Evolutionary conservation across 2,888 invertebrate species (phyloP).

Genomic region (Papilio protenor): DNA sequence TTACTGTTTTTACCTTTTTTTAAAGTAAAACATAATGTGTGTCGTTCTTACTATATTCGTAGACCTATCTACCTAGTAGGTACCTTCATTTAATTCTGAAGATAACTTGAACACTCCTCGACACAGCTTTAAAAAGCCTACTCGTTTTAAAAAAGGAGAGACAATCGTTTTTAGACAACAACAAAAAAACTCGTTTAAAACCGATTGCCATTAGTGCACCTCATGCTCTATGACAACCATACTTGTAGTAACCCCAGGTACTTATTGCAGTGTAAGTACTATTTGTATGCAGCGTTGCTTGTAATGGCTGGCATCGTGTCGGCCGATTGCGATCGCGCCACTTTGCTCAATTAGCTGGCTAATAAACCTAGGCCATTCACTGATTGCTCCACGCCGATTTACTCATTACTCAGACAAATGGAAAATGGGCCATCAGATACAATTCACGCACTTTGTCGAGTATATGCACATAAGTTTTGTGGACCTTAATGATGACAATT

Average conservation of each 20-base stretch:
- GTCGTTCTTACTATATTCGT: background rate
- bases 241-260: background rate
- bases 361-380: constrained; percentile 34
- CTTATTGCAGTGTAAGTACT: constrained; percentile 2
- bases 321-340: constrained; percentile 33
- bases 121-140: background rate
- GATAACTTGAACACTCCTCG: background rate
- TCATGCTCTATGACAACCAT: background rate
- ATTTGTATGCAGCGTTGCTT: constrained; percentile 17
- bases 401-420: constrained; percentile 33
- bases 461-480: background rate
- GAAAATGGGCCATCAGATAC: constrained; percentile 25
- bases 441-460: constrained; percentile 19
- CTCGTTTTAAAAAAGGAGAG: background rate
- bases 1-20: too few species aligned
- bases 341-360: constrained; percentile 33
- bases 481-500: background rate
- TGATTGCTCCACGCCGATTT: constrained; percentile 34
- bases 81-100: background rate
- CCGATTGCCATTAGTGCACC: background rate
- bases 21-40: too few species aligned
- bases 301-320: constrained; percentile 24
- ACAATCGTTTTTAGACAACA: background rate
- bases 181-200: constrained; percentile 3
- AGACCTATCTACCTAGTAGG: background rate